Evolutionary conservation across 2,888 invertebrate genomes (phyloP), one percentile per base, ranked within the genome.

Genomic region (Disparrhopalites patrizii): DNA sequence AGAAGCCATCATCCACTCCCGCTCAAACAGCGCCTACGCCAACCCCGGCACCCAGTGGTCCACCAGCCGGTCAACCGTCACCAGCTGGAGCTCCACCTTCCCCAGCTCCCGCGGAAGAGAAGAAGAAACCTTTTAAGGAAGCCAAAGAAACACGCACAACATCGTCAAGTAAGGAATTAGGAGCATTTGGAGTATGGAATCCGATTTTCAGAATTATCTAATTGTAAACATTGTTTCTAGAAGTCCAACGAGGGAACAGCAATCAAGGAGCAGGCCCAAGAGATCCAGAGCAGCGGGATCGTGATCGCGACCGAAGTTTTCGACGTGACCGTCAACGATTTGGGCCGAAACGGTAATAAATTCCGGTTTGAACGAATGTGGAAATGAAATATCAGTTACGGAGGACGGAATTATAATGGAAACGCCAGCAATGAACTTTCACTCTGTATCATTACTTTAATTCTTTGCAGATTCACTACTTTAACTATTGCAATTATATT

Each of bases 121-220:
- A 69, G 62, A 72, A 68, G 38, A 71, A 69, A 61, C 47, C 56
- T 27, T 23, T 27, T 15, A 73, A 71, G 64, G 74, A 74, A 60
- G 67, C 69, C 70, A 74, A 73, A 63, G 68, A 65, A 38, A 69
- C 67, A 57, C 62, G 69, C 57, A 71, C 68, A 62, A 65, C 56
- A 55, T 56, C 69, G 62, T 65, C 69, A 51, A 75, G 75, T 75
- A 69, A 67, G 68, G 54, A 23, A 10, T 2, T 23, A 43, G 20
- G 5, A 43, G n/a, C 5, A 43, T 43, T 15, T 43, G 5, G 20
- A 15, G 43, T n/a, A 10, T 10, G 43, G 43, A 15, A 43, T 20
- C 5, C 5, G 5, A 5, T 43, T 5, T 43, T 18, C 43, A 43
- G n/a, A n/a, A n/a, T 18, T 51, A 3, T 23, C 27, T 51, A 43